These are phyloP conservation scores for Amphiprion ocellaris DNA, from an alignment of 2,113 vertebrate species.

Conservation along the genomic window DNA sequence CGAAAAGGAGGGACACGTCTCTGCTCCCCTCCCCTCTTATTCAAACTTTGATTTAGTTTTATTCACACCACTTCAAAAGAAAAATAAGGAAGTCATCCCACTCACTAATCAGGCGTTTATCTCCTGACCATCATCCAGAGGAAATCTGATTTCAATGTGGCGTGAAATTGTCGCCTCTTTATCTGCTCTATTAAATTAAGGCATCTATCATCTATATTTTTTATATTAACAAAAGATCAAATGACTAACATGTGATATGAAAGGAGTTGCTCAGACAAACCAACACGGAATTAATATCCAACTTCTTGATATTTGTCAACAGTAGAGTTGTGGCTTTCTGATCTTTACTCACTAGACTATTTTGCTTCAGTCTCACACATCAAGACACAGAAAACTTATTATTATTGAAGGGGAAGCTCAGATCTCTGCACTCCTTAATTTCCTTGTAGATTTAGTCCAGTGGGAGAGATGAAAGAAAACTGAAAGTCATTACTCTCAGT, in stretches of 20 bases:
- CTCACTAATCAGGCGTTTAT: constrained; percentile 33
- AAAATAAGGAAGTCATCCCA: constrained; percentile 42
- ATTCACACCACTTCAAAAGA: constrained; percentile 61
- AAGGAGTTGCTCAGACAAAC: not conserved
- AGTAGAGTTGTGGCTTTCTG: too few relatives aligned
- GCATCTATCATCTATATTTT: not conserved
- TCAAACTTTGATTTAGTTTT: constrained; percentile 58
- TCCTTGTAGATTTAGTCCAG: too few relatives aligned
- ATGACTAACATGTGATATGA: not conserved
- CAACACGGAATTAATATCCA: not conserved
- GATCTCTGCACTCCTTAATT: too few relatives aligned
- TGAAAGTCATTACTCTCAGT: too few relatives aligned
- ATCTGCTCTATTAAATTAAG: too few relatives aligned
- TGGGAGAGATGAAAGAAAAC: too few relatives aligned
- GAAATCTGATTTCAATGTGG: constrained; percentile 26
- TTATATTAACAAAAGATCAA: not conserved
- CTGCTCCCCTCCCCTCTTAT: not conserved
- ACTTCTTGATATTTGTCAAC: not conserved
- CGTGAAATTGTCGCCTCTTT: constrained; percentile 11
- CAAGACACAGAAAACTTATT: too few relatives aligned
- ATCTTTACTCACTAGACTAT: too few relatives aligned
- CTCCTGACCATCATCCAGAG: constrained; percentile 13
- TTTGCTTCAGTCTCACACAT: too few relatives aligned
- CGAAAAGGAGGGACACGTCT: constrained; percentile 56
- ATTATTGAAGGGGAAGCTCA: too few relatives aligned